phyloP scores from a whole-genome alignment of 2,113 vertebrate genomes.

The Xiphophorus maculatus region DNA sequence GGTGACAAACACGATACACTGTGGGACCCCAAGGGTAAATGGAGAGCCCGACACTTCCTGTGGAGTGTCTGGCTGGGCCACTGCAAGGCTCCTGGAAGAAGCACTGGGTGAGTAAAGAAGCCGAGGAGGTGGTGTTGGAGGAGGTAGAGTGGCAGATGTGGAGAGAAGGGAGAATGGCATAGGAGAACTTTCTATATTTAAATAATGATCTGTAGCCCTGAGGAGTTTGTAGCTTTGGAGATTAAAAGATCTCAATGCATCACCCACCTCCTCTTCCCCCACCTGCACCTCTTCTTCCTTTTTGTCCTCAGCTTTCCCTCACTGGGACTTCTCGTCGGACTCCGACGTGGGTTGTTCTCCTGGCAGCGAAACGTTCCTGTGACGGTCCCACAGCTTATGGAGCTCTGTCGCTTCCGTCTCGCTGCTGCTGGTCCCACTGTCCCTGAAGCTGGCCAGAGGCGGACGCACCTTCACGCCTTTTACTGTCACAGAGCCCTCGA shows the following conservation, averaged over 20 bases:
- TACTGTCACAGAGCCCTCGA: constrained; percentile 93
- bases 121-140: constrained; percentile 1
- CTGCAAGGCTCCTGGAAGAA: constrained; percentile 40
- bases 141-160: constrained; percentile 37
- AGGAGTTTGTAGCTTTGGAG: constrained; percentile 61
- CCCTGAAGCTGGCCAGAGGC: constrained; percentile 93
- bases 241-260: constrained; percentile 35
- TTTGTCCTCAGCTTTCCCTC: constrained; percentile 30
- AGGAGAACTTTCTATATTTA: constrained; percentile 46
- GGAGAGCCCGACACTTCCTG: constrained; percentile 39
- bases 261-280: constrained; percentile 8
- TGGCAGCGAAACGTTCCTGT: constrained; percentile 86
- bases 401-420: constrained; percentile 93
- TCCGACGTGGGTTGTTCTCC: constrained; percentile 84
- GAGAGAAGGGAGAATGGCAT: constrained; percentile 33
- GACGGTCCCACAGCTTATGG: constrained; percentile 92
- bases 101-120: constrained; percentile 18
- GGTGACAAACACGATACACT: background rate
- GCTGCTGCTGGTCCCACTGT: constrained; percentile 90
- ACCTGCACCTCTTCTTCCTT: background rate
- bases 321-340: constrained; percentile 87
- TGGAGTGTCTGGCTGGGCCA: constrained; percentile 57
- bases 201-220: constrained; percentile 62
- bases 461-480: constrained; percentile 95
- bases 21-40: constrained; percentile 41